A percentile compares a stretch with the other conserved stretches of the same genome.
phyloP scores from a whole-genome alignment of 2,797 vertebrate genomes.

The Rachycentron canadum region DNA sequence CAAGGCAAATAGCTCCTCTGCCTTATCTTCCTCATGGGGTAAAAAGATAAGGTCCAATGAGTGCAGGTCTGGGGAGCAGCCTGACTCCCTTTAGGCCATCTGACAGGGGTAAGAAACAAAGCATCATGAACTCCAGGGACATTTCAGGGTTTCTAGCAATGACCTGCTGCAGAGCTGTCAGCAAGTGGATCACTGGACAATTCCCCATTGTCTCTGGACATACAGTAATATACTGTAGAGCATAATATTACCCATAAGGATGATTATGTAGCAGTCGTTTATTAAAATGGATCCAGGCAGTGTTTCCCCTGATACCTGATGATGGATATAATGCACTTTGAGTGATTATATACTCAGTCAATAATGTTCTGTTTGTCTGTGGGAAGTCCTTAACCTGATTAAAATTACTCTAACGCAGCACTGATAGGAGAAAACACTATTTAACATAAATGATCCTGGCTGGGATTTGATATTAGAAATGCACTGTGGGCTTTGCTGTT shows the following conservation, averaged over 20 bases:
- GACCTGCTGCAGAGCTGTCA: slow-evolving; percentile 42
- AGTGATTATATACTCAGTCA: background rate
- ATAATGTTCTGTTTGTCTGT: slow-evolving; percentile 9
- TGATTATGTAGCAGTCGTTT: background rate
- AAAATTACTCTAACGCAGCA: slow-evolving; percentile 2
- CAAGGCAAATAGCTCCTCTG: slow-evolving; percentile 72
- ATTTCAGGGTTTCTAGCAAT: slow-evolving; percentile 59
- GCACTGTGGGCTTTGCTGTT: background rate
- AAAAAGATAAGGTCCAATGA: slow-evolving; percentile 69
- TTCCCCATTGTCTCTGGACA: slow-evolving; percentile 2
- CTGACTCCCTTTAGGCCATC: slow-evolving; percentile 45
- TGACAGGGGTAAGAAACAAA: slow-evolving; percentile 59
- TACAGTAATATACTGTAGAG: background rate
- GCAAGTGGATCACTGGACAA: slow-evolving; percentile 14
- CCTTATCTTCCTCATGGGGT: slow-evolving; percentile 65
- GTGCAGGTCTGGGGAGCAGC: slow-evolving; percentile 53
- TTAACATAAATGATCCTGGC: background rate
- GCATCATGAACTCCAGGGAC: slow-evolving; percentile 50
- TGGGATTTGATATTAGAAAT: background rate
- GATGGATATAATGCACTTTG: slow-evolving; percentile 5
- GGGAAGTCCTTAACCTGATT: slow-evolving; percentile 4
- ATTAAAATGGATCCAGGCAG: slow-evolving; percentile 1
- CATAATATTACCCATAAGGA: background rate
- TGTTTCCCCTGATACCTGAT: background rate
- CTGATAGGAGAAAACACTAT: background rate